Evolutionary conservation across 2,888 invertebrate species (phyloP), one percentile per base, ranked within the genome.

Genomic region (Pseudolycoriella hygida): DNA sequence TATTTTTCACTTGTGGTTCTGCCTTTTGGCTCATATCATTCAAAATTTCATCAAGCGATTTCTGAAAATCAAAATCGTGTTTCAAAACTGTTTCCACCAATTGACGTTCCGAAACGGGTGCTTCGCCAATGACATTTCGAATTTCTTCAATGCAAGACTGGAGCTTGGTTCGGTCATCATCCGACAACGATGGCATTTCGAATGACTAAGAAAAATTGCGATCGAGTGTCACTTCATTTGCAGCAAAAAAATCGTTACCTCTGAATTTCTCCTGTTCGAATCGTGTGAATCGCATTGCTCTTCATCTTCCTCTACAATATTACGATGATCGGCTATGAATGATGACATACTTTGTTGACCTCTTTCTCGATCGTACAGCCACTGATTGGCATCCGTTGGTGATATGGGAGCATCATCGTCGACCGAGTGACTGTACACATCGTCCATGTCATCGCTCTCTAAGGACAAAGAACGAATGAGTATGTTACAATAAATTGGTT

Each of bases 371-470:
- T 92, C 87, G 59, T 78, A 93, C 58, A 92, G 71, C 69, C 87
- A 93, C 57, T 85, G 82, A 48, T 78, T 74, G 34, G 77, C 71
- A 68, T 89, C 87, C 58, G 84, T 83, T 2, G 93, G 92, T 12
- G 93, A 94, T 56, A 90, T 77, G 59, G 82, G 84, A 62, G 77
- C 83, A 59, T 90, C 90, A 58, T 94, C 93, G 64, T 94, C 94
- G 38, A 92, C 81, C 2, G 93, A 93, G 63, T 88, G 86, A 11
- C 93, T 93, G 61, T 90, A 94, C 48, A 87, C 76, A 50, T 65
- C 64, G 57, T 89, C 87, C 56, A 86, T 86, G 14, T 77, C 82
- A 57, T 92, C 92, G 59, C 86, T 92, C 57, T 93, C 93, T 80
- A 57, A n/a, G n/a, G n/a, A n/a, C n/a, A n/a, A n/a, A n/a, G n/a